These are phyloP conservation scores for Pseudorectes ferrugineus DNA, from an alignment of 2,113 vertebrate species.

Conservation along the genomic window DNA sequence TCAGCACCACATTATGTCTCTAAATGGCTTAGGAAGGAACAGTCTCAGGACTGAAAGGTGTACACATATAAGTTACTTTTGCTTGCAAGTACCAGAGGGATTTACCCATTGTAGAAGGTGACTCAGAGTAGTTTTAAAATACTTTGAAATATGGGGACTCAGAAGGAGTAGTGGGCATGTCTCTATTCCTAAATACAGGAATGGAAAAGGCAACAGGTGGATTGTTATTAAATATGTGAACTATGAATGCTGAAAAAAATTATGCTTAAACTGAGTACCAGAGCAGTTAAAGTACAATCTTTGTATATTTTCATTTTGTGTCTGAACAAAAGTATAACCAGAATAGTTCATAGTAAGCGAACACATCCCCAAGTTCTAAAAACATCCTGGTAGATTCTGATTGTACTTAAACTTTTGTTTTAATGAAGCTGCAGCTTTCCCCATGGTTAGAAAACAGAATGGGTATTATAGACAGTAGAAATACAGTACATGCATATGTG, in stretches of 20 bases:
- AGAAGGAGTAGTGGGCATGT: not conserved
- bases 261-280: not conserved
- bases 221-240: not conserved
- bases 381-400: not conserved
- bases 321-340: not conserved
- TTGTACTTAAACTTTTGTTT: not conserved
- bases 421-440: not conserved
- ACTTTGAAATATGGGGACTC: not conserved
- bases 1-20: not conserved
- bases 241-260: not conserved
- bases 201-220: not conserved
- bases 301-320: not conserved
- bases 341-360: not conserved
- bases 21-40: not conserved
- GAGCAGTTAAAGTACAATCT: not conserved
- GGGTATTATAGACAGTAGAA: not conserved
- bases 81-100: not conserved
- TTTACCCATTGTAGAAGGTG: not conserved
- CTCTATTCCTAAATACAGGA: not conserved
- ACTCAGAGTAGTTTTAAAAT: not conserved
- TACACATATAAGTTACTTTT: not conserved
- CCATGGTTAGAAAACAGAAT: not conserved
- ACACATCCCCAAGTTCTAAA: not conserved
- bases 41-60: not conserved
- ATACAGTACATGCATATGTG: not conserved